These are phyloP conservation scores for Amiota communis DNA, from an alignment of 2,888 invertebrate genomes.

Conservation along the genomic window DNA sequence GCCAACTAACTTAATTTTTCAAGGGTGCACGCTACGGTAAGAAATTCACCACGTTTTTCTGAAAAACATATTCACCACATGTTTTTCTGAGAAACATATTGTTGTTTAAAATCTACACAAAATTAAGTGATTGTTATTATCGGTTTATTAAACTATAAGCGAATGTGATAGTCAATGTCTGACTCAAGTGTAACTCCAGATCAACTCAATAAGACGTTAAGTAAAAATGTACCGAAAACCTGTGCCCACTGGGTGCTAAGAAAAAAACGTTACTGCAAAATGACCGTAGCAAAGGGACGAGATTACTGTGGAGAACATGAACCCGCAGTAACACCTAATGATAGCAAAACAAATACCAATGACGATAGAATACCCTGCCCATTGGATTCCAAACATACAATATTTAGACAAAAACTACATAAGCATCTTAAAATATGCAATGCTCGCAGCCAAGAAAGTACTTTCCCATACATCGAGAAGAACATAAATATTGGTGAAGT, in stretches of 20 bases:
- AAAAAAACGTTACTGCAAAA: conserved; percentile 84
- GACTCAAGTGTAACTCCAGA: too few species aligned
- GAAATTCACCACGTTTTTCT: too few species aligned
- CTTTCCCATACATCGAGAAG: conserved; percentile 73
- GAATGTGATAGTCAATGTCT: neutral
- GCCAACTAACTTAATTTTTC: too few species aligned
- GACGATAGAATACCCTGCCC: conserved; percentile 80
- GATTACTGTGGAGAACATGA: conserved; percentile 84
- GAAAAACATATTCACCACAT: too few species aligned
- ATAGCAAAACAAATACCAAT: conserved; percentile 37
- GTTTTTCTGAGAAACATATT: too few species aligned
- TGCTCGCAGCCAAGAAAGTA: conserved; percentile 75
- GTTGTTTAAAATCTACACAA: too few species aligned
- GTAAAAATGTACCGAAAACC: conserved; percentile 56
- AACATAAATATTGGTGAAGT: conserved; percentile 63
- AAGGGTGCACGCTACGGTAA: too few species aligned
- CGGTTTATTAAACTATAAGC: neutral
- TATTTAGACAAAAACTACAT: conserved; percentile 78
- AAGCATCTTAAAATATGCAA: conserved; percentile 85
- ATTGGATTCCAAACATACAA: conserved; percentile 82
- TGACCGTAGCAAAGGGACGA: conserved; percentile 81
- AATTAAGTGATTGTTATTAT: neutral
- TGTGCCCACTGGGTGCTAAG: conserved; percentile 80
- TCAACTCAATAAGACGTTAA: conserved; percentile 48
- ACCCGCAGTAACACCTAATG: conserved; percentile 53